Percentiles rank a stretch among this genome's conserved stretches.
Evolutionary conservation across 2,888 invertebrate genomes (phyloP).

Genomic region (Caenorhabditis becei): DNA sequence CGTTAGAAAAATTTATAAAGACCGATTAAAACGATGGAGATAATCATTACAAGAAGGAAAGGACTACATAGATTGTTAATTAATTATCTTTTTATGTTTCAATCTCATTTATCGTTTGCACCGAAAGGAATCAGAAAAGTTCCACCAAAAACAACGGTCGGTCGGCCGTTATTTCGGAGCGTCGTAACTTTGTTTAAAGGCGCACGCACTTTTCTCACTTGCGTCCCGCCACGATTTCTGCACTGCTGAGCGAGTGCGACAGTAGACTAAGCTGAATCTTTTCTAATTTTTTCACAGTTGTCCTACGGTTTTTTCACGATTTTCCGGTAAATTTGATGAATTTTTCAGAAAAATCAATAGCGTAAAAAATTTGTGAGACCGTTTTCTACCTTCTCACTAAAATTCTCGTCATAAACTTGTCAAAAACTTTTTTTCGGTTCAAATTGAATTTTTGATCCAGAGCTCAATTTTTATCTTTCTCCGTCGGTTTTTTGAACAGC

Average conservation of each 20-base stretch:
- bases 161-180: slow-evolving; percentile 48
- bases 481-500: neutral
- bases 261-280: slow-evolving; percentile 10
- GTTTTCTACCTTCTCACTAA: neutral
- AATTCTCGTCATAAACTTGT: neutral
- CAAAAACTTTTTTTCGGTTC: slow-evolving; percentile 1
- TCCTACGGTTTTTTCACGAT: slow-evolving; percentile 44
- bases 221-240: slow-evolving; percentile 30
- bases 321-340: neutral
- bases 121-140: slow-evolving; percentile 7
- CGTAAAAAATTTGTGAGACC: neutral
- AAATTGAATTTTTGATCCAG: neutral
- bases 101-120: neutral
- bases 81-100: neutral
- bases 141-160: slow-evolving; percentile 14
- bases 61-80: neutral
- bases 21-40: neutral
- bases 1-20: neutral
- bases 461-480: neutral
- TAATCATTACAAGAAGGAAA: neutral
- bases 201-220: slow-evolving; percentile 25
- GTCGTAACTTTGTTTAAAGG: slow-evolving; percentile 53
- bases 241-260: slow-evolving; percentile 36
- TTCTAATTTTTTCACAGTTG: slow-evolving; percentile 20
- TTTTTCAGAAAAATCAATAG: slow-evolving; percentile 1